Evolutionary conservation across 1,140 invertebrate genomes (phyloP), one percentile per base, ranked within the genome.

Genomic region (Hesperophylax magnus): DNA sequence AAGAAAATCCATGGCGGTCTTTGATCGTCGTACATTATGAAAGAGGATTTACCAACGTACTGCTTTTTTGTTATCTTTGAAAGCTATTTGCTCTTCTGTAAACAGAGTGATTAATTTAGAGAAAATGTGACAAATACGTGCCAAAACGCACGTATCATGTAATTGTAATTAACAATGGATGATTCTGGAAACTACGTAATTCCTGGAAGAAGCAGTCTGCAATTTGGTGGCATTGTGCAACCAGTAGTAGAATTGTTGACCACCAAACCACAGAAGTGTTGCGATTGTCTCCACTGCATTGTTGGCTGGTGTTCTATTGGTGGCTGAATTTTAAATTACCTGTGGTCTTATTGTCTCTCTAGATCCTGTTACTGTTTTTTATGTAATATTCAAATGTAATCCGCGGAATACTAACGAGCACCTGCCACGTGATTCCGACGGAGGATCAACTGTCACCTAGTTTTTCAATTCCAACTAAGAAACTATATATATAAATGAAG

Each of bases 341-440:
- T 65, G 63, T 34, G 3, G 15, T 65, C 27, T 14, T 27, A 65
- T 65, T 65, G 63, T 65, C 20, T 65, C 17, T 20, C 17, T 17
- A 65, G 63, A 65, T 65, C 63, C 63, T 65, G 63, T 65, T 65
- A 65, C 63, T 65, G 63, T 27, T 27, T 65, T 27, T 65, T 27
- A n/a, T 65, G 63, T 24, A 65, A 58, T 58, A 58, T 58, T 20
- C 20, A n/a, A 58, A 58, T 58, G 56, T 20, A 58, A 20, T 58
- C 56, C 56, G 6, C n/a, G 6, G 56, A 58, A 58, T 58, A 58
- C 20, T 58, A 58, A 58, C 56, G 56, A 18, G 56, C 20, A 58
- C 56, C 56, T 58, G 56, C n/a, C 56, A 58, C 56, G n/a, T 58
- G 56, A 58, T 11, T 22, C n/a, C 11, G 56, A 18, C 56, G n/a